These are phyloP conservation scores for Mohoua ochrocephala DNA, from an alignment of 2,113 vertebrate species.

Conservation along the genomic window DNA sequence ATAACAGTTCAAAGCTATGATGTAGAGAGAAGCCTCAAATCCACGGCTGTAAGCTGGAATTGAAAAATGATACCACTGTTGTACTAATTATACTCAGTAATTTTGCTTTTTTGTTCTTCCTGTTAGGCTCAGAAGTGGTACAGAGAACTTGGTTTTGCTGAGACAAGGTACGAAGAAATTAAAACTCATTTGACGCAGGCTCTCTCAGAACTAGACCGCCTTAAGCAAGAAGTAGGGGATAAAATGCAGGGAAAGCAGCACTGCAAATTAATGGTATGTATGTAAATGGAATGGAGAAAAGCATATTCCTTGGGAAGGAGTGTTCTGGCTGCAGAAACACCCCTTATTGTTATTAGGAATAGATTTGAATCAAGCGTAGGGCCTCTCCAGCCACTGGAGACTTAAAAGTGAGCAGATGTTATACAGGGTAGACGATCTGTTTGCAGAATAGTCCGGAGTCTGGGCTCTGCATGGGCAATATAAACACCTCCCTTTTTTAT, in stretches of 20 bases:
- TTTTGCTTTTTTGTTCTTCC: not conserved
- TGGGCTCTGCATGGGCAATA: not conserved
- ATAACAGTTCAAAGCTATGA: not conserved
- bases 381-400: not conserved
- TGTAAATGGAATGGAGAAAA: not conserved
- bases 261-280: not conserved
- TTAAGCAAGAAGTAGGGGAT: not conserved
- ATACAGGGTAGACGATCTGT: not conserved
- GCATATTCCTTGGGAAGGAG: not conserved
- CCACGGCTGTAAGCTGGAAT: not conserved
- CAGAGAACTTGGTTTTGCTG: conserved; percentile 65
- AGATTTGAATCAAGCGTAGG: not conserved
- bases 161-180: conserved; percentile 54
- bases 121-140: conserved; percentile 65
- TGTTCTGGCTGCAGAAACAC: not conserved
- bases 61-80: not conserved
- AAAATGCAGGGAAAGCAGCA: not conserved
- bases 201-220: not conserved
- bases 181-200: not conserved
- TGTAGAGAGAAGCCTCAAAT: not conserved
- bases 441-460: not conserved
- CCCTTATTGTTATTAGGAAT: not conserved
- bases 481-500: not conserved
- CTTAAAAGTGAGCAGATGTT: not conserved
- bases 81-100: not conserved